Percentiles rank a stretch among this genome's conserved stretches.
Conservation (phyloP, 2,113 vertebrate species). For the Geococcyx californianus region DNA sequence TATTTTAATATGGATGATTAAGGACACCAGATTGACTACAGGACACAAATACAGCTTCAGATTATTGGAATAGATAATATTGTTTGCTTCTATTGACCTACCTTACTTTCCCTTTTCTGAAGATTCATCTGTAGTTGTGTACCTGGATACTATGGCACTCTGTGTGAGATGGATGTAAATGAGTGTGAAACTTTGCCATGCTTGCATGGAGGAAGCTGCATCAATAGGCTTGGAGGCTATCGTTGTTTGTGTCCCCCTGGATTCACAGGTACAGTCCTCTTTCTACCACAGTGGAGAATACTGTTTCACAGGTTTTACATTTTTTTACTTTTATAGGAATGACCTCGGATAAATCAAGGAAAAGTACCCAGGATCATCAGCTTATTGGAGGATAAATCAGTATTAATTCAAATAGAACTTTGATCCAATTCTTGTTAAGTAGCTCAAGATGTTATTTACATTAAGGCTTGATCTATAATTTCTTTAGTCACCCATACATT, state of each 20-base stretch:
- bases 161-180: conserved; percentile 83
- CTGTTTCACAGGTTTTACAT: neutral
- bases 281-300: neutral
- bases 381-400: neutral
- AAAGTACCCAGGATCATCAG: neutral
- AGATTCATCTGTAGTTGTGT: conserved; percentile 82
- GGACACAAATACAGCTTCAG: neutral
- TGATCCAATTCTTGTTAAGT: conserved; percentile 1
- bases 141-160: conserved; percentile 76
- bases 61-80: neutral
- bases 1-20: neutral
- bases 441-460: neutral
- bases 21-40: neutral
- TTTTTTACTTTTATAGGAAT: neutral
- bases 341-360: neutral
- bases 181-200: conserved; percentile 84
- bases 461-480: conserved; percentile 20
- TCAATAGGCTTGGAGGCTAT: conserved; percentile 80
- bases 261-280: conserved; percentile 79
- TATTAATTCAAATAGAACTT: neutral
- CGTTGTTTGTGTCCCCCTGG: conserved; percentile 78
- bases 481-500: neutral
- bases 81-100: neutral
- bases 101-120: neutral
- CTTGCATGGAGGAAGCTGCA: conserved; percentile 79